A percentile compares a stretch with the other conserved stretches of the same genome.
These are phyloP conservation scores for Prunella strophiata DNA, from an alignment of 2,797 vertebrate genomes.

Conservation along the genomic window DNA sequence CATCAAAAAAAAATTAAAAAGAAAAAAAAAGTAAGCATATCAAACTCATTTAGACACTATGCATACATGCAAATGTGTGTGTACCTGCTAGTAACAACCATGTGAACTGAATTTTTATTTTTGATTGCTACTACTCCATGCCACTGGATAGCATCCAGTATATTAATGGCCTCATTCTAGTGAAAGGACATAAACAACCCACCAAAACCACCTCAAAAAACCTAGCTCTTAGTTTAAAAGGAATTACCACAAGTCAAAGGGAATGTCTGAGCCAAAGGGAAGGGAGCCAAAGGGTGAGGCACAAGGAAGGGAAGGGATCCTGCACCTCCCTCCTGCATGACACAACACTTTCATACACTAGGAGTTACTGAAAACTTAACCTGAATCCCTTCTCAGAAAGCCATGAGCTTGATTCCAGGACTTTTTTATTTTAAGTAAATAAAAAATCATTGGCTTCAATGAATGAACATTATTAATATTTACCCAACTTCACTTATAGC, in stretches of 20 bases:
- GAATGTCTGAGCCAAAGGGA: background rate
- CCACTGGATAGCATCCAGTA: background rate
- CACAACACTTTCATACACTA: too few species aligned
- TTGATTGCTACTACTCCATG: background rate
- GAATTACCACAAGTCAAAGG: background rate
- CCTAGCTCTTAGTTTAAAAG: background rate
- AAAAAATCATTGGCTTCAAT: background rate
- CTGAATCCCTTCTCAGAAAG: background rate
- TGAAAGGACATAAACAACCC: background rate
- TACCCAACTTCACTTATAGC: background rate
- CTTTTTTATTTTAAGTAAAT: background rate
- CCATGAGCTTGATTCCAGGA: background rate
- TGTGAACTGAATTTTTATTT: background rate
- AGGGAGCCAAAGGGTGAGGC: too few species aligned
- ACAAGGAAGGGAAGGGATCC: background rate
- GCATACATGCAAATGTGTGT: background rate
- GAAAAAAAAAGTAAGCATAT: too few species aligned
- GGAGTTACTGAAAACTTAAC: background rate
- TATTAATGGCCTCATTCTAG: background rate
- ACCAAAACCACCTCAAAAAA: fast-evolving
- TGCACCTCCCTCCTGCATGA: background rate
- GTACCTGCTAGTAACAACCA: background rate
- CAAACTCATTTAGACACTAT: background rate
- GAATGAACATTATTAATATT: background rate
- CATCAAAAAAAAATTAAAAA: background rate